Conservation (phyloP, 2,888 invertebrate species). For the Molanna angustata region DNA sequence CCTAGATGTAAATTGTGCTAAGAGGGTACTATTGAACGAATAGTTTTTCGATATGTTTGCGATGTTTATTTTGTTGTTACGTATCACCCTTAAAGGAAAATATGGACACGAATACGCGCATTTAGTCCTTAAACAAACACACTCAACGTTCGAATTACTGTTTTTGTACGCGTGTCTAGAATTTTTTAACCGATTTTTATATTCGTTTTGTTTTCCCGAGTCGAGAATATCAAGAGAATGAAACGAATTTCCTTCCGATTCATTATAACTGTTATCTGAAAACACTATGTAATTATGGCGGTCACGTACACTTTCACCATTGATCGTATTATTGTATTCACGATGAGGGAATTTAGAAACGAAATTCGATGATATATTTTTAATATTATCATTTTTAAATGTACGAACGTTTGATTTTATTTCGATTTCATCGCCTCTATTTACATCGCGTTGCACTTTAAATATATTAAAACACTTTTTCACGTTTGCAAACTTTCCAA, state of each 20-base stretch:
- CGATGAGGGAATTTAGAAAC: no score
- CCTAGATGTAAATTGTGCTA: no score
- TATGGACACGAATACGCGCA: slow-evolving; percentile 3
- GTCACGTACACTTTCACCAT: slow-evolving; percentile 19
- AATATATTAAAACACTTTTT: no score
- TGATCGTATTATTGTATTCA: slow-evolving; percentile 15
- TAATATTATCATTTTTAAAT: no score
- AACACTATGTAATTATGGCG: slow-evolving; percentile 18
- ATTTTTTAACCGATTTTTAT: slow-evolving; percentile 14
- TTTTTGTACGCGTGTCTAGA: slow-evolving; percentile 11
- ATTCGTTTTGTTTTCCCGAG: slow-evolving; percentile 8
- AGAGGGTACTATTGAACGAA: neutral
- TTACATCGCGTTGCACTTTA: no score
- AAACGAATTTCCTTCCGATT: slow-evolving; percentile 10
- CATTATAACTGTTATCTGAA: slow-evolving; percentile 9
- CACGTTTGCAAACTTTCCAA: no score
- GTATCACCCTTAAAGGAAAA: neutral
- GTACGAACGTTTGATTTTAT: no score
- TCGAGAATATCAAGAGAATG: slow-evolving; percentile 14
- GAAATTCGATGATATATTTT: no score
- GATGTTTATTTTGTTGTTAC: neutral
- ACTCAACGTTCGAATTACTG: slow-evolving; percentile 11
- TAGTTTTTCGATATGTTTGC: slow-evolving; percentile 6
- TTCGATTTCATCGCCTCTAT: no score
- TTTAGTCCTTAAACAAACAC: slow-evolving; percentile 14